phyloP scores from a whole-genome alignment of 2,113 vertebrate species.

The Eretmochelys imbricata region DNA sequence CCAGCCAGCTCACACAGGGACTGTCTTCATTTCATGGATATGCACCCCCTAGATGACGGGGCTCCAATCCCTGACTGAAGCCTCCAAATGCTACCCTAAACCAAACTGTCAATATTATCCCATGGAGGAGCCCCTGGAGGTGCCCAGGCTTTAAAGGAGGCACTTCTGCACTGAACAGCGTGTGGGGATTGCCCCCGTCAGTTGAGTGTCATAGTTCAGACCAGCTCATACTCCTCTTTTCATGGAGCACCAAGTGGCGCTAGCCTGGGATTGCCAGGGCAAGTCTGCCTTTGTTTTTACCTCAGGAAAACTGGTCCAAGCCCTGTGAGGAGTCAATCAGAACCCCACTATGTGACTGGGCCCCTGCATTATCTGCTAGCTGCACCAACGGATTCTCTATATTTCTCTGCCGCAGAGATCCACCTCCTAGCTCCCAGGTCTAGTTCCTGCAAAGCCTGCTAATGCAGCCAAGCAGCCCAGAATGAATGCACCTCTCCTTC shows the following conservation, averaged over 20 bases:
- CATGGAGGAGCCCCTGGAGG: background rate
- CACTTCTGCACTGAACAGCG: background rate
- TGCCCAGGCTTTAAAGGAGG: background rate
- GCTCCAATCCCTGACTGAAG: background rate
- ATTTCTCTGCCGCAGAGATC: background rate
- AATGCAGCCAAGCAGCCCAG: background rate
- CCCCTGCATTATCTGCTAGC: background rate
- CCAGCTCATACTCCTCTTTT: background rate
- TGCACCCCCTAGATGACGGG: too few relatives aligned
- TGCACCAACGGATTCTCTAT: accelerated
- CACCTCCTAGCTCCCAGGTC: background rate
- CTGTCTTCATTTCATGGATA: background rate
- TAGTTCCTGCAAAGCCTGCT: background rate
- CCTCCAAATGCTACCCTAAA: background rate
- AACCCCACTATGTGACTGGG: background rate
- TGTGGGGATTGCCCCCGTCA: background rate
- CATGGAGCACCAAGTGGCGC: background rate
- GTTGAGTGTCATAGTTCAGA: conserved; percentile 29
- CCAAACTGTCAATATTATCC: background rate
- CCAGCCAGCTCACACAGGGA: background rate
- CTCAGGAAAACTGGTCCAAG: background rate
- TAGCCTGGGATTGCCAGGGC: conserved; percentile 2
- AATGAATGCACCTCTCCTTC: background rate
- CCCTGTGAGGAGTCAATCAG: background rate
- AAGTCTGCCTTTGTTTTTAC: background rate